Percentiles rank a stretch among this genome's conserved stretches.
Evolutionary conservation across 1,140 invertebrate genomes (phyloP).

Genomic region (Bombus picipes): DNA sequence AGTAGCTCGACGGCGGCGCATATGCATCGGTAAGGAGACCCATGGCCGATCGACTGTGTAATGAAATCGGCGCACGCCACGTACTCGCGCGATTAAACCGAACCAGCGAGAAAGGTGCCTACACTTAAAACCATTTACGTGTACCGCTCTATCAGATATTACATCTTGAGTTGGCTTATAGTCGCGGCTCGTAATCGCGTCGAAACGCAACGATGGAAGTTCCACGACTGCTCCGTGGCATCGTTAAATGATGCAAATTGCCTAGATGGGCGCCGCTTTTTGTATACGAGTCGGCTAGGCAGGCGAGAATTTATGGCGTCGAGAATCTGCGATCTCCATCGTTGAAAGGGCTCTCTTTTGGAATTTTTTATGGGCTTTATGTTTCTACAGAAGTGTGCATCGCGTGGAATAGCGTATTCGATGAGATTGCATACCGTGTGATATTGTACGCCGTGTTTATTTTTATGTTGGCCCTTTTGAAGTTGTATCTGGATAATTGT

Average conservation of each 20-base stretch:
- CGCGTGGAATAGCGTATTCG: no score
- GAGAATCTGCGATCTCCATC: background rate
- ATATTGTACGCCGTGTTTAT: no score
- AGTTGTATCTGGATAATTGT: no score
- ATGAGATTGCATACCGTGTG: no score
- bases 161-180: background rate
- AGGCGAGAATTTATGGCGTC: background rate
- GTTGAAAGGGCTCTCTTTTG: background rate
- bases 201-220: background rate
- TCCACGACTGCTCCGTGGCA: background rate
- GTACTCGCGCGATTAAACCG: slow-evolving; percentile 22
- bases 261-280: background rate
- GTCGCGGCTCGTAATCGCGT: slow-evolving; percentile 5
- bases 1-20: slow-evolving; percentile 42
- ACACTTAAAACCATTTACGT: slow-evolving; percentile 49
- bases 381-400: background rate
- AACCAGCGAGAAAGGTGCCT: slow-evolving; percentile 11
- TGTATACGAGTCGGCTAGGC: no score
- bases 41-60: slow-evolving; percentile 20
- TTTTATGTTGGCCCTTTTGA: no score
- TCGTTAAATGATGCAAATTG: slow-evolving; percentile 41
- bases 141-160: slow-evolving; percentile 39
- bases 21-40: slow-evolving; percentile 50
- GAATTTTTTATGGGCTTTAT: background rate
- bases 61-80: slow-evolving; percentile 32